phyloP scores from a whole-genome alignment of 2,888 invertebrate species.

The Liopterus haemorrhoidalis region DNA sequence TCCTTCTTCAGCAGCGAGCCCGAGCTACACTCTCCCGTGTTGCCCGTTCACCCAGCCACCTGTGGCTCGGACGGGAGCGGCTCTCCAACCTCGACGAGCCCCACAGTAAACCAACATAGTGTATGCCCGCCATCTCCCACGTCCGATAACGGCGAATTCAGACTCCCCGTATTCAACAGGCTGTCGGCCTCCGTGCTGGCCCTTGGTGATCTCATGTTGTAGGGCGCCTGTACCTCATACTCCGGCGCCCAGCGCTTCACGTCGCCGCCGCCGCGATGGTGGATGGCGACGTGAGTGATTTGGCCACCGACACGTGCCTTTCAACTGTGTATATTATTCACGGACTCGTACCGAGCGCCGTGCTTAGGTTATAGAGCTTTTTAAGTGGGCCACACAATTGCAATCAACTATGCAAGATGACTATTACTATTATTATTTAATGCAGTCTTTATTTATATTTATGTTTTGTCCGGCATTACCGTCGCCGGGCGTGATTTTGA shows the following conservation, averaged over 20 bases:
- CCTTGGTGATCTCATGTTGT: conserved; percentile 37
- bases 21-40: conserved; percentile 42
- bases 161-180: conserved; percentile 76
- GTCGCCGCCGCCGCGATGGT: conserved; percentile 35
- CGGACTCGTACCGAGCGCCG: not conserved
- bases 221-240: conserved; percentile 8
- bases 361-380: conserved; percentile 20
- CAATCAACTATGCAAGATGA: conserved; percentile 23
- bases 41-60: conserved; percentile 33
- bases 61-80: conserved; percentile 37
- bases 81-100: conserved; percentile 19
- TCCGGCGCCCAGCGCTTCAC: conserved; percentile 28
- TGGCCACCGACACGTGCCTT: conserved; percentile 21
- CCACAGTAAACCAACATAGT: conserved; percentile 30
- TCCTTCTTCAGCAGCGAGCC: conserved; percentile 55
- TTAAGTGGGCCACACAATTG: conserved; percentile 17
- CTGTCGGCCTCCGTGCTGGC: conserved; percentile 54
- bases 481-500: conserved; percentile 44
- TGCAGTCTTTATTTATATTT: conserved; percentile 36
- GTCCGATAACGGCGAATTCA: conserved; percentile 50
- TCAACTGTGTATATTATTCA: not conserved
- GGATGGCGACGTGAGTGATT: conserved; percentile 37
- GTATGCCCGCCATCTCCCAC: conserved; percentile 45
- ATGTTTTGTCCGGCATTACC: conserved; percentile 37
- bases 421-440: conserved; percentile 23